Evolutionary conservation across 1,140 invertebrate genomes (phyloP).

Genomic region (Goniozus legneri): DNA sequence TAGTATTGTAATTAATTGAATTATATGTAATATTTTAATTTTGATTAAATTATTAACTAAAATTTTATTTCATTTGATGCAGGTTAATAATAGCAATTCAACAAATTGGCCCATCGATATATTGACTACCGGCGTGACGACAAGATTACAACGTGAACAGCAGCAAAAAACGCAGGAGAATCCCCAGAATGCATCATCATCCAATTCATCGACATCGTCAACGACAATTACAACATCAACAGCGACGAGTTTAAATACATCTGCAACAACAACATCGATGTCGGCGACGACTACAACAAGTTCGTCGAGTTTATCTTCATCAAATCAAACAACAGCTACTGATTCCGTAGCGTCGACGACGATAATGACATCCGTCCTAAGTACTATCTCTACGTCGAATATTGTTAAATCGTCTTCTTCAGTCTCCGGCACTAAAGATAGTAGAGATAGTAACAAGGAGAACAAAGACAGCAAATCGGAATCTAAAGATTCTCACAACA

Average conservation of each 20-base stretch:
- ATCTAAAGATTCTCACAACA: constrained; percentile 30
- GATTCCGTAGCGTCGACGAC: constrained; percentile 28
- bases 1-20: too few relatives aligned
- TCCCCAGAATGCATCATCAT: constrained; percentile 40
- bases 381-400: constrained; percentile 38
- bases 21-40: constrained; percentile 2
- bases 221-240: constrained; percentile 30
- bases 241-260: constrained; percentile 23
- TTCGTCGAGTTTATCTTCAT: constrained; percentile 26
- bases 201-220: constrained; percentile 34
- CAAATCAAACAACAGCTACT: constrained; percentile 22
- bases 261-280: constrained; percentile 29
- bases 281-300: constrained; percentile 31
- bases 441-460: constrained; percentile 45
- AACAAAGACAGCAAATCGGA: constrained; percentile 42
- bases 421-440: constrained; percentile 37
- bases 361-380: constrained; percentile 33
- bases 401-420: constrained; percentile 35
- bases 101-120: constrained; percentile 59
- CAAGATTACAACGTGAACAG: constrained; percentile 74
- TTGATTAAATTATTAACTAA: constrained; percentile 1
- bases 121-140: constrained; percentile 71
- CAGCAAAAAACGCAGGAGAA: constrained; percentile 62
- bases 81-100: constrained; percentile 53
- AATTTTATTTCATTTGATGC: constrained; percentile 17